phyloP scores from a whole-genome alignment of 2,888 invertebrate species.

The Morpho helenor region DNA sequence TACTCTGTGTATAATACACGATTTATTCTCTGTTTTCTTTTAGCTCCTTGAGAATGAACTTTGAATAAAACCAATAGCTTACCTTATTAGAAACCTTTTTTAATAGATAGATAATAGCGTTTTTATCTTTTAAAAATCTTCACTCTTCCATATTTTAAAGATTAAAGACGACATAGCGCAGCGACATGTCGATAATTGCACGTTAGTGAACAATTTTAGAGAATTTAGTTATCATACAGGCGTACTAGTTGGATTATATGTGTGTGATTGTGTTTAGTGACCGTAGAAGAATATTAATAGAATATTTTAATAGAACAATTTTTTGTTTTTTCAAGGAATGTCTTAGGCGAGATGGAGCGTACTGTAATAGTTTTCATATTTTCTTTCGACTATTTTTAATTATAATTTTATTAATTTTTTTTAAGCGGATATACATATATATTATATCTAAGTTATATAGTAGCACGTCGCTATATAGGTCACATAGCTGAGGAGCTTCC shows the following conservation, averaged over 20 bases:
- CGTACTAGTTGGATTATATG: conserved; percentile 51
- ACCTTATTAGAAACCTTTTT: conserved; percentile 38
- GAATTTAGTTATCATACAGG: conserved; percentile 49
- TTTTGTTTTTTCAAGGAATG: conserved; percentile 60
- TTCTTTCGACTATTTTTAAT: conserved; percentile 30
- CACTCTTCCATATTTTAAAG: conserved; percentile 77
- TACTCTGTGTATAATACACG: conserved; percentile 29
- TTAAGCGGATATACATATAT: conserved; percentile 30
- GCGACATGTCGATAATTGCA: conserved; percentile 58
- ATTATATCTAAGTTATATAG: conserved; percentile 23
- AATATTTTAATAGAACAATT: conserved; percentile 28
- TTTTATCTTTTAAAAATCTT: conserved; percentile 59
- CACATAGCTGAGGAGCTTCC: conserved; percentile 31
- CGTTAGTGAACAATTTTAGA: conserved; percentile 56
- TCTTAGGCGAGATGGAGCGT: conserved; percentile 63
- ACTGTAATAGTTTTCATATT: conserved; percentile 43
- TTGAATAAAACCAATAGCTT: conserved; percentile 14
- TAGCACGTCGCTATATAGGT: conserved; percentile 27
- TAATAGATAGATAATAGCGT: conserved; percentile 31
- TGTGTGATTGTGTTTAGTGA: conserved; percentile 62
- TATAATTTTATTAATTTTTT: conserved; percentile 33
- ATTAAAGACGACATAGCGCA: conserved; percentile 34
- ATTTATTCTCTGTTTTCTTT: conserved; percentile 23
- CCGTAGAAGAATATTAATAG: conserved; percentile 41
- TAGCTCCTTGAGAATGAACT: conserved; percentile 34